Percentiles rank a stretch among this genome's conserved stretches.
Conservation (phyloP, 2,113 vertebrate genomes). For the Oryctolagus cuniculus region DNA sequence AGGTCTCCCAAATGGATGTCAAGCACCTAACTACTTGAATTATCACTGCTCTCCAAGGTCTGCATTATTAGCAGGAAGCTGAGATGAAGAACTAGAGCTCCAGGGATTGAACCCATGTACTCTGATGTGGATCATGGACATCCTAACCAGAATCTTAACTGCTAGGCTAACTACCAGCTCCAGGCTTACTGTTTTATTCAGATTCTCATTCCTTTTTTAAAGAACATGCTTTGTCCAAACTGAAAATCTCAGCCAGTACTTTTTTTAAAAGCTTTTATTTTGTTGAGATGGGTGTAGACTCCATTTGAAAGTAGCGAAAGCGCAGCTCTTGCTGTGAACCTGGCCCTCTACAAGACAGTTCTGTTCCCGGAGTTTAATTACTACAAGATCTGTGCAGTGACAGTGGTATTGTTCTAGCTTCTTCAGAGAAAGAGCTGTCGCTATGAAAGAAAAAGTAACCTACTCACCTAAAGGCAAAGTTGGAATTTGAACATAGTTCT, state of each 20-base stretch:
- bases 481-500: background rate
- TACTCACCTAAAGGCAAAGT: background rate
- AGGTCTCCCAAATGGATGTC: too few species aligned
- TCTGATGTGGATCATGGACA: too few species aligned
- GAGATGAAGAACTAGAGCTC: too few species aligned
- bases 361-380: background rate
- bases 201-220: conserved; percentile 8
- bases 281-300: background rate
- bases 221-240: conserved; percentile 1
- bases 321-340: background rate
- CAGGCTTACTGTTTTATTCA: background rate
- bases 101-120: too few species aligned
- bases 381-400: background rate
- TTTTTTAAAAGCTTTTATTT: background rate
- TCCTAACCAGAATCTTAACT: too few species aligned
- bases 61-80: too few species aligned
- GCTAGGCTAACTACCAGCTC: too few species aligned
- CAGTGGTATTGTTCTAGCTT: background rate
- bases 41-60: too few species aligned
- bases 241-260: conserved; percentile 6
- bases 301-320: conserved; percentile 20
- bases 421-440: background rate
- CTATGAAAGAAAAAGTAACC: background rate
- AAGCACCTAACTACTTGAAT: too few species aligned
- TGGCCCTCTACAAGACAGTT: background rate